phyloP scores from a whole-genome alignment of 2,113 vertebrate genomes.

The Vireo altiloquus region DNA sequence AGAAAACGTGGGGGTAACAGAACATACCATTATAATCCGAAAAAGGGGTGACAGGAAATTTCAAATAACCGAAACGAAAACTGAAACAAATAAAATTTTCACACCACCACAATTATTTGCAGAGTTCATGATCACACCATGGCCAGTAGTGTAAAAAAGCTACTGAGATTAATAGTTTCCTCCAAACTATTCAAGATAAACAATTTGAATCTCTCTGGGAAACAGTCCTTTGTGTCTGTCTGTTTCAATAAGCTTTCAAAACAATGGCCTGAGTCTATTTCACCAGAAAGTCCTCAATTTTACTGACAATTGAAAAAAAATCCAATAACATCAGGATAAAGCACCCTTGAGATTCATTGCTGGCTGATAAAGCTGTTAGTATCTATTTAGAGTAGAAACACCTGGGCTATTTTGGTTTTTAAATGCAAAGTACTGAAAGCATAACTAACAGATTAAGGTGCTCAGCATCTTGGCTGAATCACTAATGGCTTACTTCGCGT shows the following conservation, averaged over 20 bases:
- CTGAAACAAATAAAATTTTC: too few relatives aligned
- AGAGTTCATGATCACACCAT: neutral
- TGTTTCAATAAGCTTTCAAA: neutral
- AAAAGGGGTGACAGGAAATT: too few relatives aligned
- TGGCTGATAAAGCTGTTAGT: neutral
- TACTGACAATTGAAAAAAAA: neutral
- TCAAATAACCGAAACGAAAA: too few relatives aligned
- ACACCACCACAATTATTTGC: too few relatives aligned
- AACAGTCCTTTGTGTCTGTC: neutral
- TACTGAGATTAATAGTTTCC: neutral
- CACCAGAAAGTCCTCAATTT: neutral
- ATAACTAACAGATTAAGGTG: neutral
- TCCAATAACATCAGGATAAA: neutral
- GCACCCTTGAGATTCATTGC: neutral
- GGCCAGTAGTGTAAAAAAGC: neutral
- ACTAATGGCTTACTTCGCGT: neutral
- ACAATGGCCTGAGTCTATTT: neutral
- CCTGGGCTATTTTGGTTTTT: neutral
- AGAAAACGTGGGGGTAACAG: too few relatives aligned
- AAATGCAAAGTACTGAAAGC: neutral
- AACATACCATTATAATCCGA: too few relatives aligned
- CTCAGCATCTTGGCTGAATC: neutral
- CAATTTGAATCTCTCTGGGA: neutral
- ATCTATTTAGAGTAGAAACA: neutral
- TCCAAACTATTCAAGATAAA: neutral